Conservation (phyloP, 1,140 invertebrate genomes). For the Grapholita molesta region DNA sequence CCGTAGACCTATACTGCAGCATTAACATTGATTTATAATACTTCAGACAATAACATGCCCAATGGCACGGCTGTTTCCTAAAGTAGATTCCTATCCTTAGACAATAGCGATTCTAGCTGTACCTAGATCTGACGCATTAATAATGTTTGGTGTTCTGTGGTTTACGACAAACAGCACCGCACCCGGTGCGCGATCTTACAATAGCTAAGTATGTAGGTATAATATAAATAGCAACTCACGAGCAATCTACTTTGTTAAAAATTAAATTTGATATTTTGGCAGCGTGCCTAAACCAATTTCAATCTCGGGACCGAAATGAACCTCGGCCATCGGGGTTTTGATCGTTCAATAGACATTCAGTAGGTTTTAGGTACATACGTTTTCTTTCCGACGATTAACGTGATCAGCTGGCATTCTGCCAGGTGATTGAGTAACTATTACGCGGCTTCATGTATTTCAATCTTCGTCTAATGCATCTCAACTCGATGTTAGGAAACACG, state of each 20-base stretch:
- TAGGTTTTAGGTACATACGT: neutral
- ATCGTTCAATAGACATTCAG: neutral
- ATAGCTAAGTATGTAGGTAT: no score
- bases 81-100: no score
- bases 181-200: no score
- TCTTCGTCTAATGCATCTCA: neutral
- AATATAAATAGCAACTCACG: neutral
- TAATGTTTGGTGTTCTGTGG: no score
- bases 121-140: no score
- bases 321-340: neutral
- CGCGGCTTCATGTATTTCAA: slow-evolving; percentile 8
- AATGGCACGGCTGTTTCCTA: no score
- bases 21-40: no score
- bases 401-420: neutral
- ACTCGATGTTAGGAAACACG: neutral
- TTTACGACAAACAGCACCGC: no score
- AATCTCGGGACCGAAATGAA: neutral
- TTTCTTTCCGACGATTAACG: slow-evolving; percentile 3
- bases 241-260: slow-evolving; percentile 38
- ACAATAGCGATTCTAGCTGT: no score
- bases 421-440: slow-evolving; percentile 16
- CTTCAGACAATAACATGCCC: no score
- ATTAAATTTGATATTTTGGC: slow-evolving; percentile 46
- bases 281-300: slow-evolving; percentile 35
- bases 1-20: no score